phyloP scores from a whole-genome alignment of 2,113 vertebrate genomes.

The Crocuta crocuta region DNA sequence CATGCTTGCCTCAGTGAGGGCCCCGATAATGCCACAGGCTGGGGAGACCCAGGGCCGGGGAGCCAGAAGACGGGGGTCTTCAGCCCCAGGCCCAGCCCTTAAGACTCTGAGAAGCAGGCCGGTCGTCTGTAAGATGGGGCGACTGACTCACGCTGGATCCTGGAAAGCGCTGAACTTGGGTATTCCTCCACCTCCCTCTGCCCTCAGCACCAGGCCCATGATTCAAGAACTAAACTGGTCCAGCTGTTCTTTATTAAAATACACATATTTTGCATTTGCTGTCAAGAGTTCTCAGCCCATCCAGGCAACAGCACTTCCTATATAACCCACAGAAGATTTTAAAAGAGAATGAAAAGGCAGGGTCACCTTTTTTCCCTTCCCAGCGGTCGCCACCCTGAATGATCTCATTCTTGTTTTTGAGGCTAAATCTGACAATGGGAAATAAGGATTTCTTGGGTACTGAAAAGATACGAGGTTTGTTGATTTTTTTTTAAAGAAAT shows the following conservation, averaged over 20 bases:
- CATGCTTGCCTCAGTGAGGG: background rate
- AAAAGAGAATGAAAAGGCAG: background rate
- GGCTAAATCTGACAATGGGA: background rate
- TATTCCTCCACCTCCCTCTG: background rate
- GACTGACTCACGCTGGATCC: too few relatives aligned
- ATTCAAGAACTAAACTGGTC: too few relatives aligned
- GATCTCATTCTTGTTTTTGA: background rate
- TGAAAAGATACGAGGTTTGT: background rate
- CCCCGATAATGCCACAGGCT: rapidly evolving
- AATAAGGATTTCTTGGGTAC: background rate
- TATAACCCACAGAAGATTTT: background rate
- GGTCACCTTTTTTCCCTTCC: background rate
- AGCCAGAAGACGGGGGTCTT: background rate
- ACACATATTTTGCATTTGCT: background rate
- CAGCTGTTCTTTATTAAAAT: background rate
- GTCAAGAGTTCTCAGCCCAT: background rate
- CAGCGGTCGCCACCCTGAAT: background rate
- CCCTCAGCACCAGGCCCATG: background rate
- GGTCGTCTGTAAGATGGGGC: background rate
- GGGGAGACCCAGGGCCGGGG: background rate
- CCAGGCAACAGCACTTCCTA: background rate
- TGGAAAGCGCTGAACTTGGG: background rate
- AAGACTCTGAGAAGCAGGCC: background rate
- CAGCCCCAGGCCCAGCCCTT: background rate
- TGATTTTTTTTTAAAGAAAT: background rate